Conservation (phyloP, 2,113 vertebrate genomes). For the Pontoporia blainvillei region DNA sequence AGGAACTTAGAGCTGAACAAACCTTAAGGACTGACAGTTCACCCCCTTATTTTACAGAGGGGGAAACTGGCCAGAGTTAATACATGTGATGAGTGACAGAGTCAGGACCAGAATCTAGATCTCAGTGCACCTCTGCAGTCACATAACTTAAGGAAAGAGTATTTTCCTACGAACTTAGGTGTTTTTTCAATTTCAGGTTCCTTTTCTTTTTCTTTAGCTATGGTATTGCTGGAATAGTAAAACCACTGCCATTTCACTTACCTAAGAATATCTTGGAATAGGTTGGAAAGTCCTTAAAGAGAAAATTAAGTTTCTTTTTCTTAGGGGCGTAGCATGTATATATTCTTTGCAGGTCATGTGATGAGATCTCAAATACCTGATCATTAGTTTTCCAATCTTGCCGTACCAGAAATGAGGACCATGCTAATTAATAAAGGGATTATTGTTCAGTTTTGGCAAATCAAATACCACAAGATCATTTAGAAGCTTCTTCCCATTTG, state of each 20-base stretch:
- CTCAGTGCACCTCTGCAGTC: background rate
- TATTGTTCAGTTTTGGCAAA: background rate
- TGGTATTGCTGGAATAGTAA: background rate
- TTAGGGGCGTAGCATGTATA: background rate
- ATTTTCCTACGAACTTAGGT: background rate
- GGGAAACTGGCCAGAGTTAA: background rate
- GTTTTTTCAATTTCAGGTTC: background rate
- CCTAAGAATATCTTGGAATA: background rate
- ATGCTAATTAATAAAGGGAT: background rate
- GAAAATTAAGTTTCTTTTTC: background rate
- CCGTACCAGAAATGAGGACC: background rate
- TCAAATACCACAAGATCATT: background rate
- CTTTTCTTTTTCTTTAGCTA: background rate
- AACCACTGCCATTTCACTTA: background rate
- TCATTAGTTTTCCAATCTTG: background rate
- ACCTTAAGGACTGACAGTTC: background rate
- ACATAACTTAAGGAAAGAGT: background rate
- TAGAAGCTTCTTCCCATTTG: background rate
- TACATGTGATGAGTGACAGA: background rate
- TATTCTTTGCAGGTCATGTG: background rate
- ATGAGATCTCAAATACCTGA: background rate
- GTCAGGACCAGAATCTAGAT: background rate
- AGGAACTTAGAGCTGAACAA: background rate
- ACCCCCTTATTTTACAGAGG: background rate
- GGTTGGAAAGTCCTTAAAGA: background rate